phyloP scores from a whole-genome alignment of 2,888 invertebrate genomes.

The Drosophila robusta region DNA sequence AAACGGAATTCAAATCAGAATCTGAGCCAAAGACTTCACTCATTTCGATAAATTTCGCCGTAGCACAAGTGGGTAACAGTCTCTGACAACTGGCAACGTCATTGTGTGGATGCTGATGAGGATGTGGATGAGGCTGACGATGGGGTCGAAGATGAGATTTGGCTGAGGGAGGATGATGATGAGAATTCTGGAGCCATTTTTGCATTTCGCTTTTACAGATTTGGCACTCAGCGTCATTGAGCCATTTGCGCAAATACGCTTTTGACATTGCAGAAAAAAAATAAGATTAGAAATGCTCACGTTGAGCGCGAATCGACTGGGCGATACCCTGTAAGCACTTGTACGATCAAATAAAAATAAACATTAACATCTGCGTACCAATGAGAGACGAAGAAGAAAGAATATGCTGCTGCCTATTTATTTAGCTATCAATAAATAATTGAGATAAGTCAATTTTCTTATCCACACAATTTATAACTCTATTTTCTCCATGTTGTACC shows the following conservation, averaged over 20 bases:
- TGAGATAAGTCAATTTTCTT: too few relatives aligned
- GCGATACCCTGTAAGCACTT: constrained; percentile 4
- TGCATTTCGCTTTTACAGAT: constrained; percentile 60
- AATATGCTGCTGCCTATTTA: too few relatives aligned
- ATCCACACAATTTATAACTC: too few relatives aligned
- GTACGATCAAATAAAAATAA: background rate
- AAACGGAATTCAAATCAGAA: constrained; percentile 4
- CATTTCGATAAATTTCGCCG: constrained; percentile 51
- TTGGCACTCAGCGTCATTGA: constrained; percentile 59
- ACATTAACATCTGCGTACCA: too few relatives aligned
- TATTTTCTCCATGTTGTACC: too few relatives aligned
- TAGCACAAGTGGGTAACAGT: constrained; percentile 22
- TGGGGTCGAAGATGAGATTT: constrained; percentile 1
- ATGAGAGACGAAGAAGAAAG: too few relatives aligned
- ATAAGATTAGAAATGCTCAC: constrained; percentile 7
- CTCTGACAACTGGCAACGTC: constrained; percentile 42
- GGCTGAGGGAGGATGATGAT: background rate
- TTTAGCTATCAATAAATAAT: too few relatives aligned
- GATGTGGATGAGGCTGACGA: constrained; percentile 3
- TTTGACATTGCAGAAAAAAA: constrained; percentile 24
- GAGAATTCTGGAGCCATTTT: constrained; percentile 26
- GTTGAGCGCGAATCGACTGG: background rate
- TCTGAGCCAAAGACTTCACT: constrained; percentile 36
- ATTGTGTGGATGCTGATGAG: constrained; percentile 26
- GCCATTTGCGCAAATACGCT: constrained; percentile 47